A percentile compares a stretch with the other conserved stretches of the same genome.
These are phyloP conservation scores for Variabilichromis moorii DNA, from an alignment of 2,113 vertebrate genomes.

Conservation along the genomic window DNA sequence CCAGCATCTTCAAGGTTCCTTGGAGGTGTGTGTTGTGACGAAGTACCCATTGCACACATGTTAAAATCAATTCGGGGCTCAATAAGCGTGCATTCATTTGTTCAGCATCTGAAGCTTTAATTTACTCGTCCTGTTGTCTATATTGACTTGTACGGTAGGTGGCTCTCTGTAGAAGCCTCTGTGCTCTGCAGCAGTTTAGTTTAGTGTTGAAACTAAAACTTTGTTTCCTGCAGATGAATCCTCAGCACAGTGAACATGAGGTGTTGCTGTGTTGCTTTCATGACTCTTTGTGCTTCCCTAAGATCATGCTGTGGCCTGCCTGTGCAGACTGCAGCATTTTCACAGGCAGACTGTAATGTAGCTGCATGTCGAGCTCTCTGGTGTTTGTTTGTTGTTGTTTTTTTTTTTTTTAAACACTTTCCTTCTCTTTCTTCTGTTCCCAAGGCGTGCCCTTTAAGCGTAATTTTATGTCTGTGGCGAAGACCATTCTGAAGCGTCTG, in stretches of 20 bases:
- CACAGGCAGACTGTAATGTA: background rate
- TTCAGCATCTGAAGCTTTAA: background rate
- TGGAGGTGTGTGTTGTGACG: background rate
- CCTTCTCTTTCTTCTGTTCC: background rate
- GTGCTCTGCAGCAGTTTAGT: background rate
- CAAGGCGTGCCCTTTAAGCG: conserved; percentile 91
- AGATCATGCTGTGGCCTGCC: conserved; percentile 1
- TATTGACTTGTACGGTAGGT: background rate
- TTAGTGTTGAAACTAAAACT: background rate
- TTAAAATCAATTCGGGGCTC: background rate
- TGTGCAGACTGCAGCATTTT: background rate
- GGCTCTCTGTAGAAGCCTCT: background rate
- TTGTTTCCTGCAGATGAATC: background rate
- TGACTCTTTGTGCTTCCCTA: background rate
- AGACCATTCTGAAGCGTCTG: conserved; percentile 95
- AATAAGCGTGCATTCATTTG: background rate
- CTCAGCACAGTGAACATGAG: background rate
- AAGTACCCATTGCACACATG: background rate
- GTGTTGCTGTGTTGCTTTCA: background rate
- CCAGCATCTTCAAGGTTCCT: background rate
- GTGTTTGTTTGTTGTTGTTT: background rate
- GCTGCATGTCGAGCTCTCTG: background rate
- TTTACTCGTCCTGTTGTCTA: background rate
- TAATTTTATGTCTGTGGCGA: conserved; percentile 96
- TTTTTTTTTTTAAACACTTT: background rate